Base-by-base conservation (phyloP, 2,888 invertebrate species). In the Dolichomitus sp. region DNA sequence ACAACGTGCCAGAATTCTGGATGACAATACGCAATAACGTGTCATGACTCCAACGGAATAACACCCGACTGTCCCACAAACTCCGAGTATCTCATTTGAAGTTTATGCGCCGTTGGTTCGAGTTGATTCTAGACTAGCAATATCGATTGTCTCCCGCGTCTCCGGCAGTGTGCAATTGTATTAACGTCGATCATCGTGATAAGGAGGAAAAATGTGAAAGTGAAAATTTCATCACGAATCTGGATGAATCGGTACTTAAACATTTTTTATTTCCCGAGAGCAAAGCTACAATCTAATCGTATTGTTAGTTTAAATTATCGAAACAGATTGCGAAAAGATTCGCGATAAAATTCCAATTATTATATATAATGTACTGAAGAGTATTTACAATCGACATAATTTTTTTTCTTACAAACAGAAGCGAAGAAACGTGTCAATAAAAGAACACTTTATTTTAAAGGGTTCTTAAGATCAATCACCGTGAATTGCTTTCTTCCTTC, bases 1-100 rank as follows among this genome's bases (percentile, higher is more conserved):
- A 19, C 48, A 68, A 19, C 66, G 33, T 50, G 66, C 66, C 66
- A 68, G 45, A 45, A 50, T 68, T 68, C 66, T 68, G 33, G 33
- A 54, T 30, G 19, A 54, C 19, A 27, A 70, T 54, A 42, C 30
- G 59, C n/a, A 12, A 11, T 30, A 14, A 52, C 52, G 52, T 40
- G 69, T 52, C 42, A 19, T 12, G 12, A 37, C 19, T 33, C 30
- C 33, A 17, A 68, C 52, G 5, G 27, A n/a, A 5, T 6, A 30
- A 61, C n/a, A 42, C 11, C 57, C 48, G 45, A 48, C 23, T 27
- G 27, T 12, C 50, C 11, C n/a, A 17, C 12, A 52, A 54, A 63
- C 14, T 78, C 19, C 2, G 33, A 30, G n/a, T 50, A 9, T 4
- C 23, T 52, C 61, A 54, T 61, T 61, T 50, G n/a, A 50, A 50